These are phyloP conservation scores for Aproaerema taeniolella DNA, from an alignment of 2,888 invertebrate species.

Conservation along the genomic window DNA sequence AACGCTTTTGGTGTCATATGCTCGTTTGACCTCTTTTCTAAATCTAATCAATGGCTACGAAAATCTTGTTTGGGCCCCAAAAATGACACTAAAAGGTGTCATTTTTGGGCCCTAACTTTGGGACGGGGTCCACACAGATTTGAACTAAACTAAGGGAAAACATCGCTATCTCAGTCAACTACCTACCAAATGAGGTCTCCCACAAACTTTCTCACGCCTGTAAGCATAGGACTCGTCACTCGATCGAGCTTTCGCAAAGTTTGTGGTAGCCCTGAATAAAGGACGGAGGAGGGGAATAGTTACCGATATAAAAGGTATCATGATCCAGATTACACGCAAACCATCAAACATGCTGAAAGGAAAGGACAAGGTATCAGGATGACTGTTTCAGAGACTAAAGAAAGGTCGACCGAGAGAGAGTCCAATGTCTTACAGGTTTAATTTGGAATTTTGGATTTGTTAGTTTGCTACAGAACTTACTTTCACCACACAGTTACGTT, in stretches of 20 bases:
- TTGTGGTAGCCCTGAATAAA: conserved; percentile 54
- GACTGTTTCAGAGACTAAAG: conserved; percentile 12
- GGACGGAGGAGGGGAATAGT: conserved; percentile 45
- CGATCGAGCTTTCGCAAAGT: conserved; percentile 50
- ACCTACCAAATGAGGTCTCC: conserved; percentile 39
- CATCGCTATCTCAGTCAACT: not conserved
- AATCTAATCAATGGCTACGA: no score
- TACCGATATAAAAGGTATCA: conserved; percentile 60
- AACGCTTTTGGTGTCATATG: no score
- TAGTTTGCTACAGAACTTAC: no score
- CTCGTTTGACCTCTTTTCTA: no score
- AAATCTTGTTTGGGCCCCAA: no score
- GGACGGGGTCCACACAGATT: no score
- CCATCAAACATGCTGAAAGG: conserved; percentile 73
- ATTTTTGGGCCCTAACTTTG: no score
- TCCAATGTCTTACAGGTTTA: conserved; percentile 51
- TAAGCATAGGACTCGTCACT: conserved; percentile 56
- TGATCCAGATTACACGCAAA: conserved; percentile 73
- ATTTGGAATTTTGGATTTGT: conserved; percentile 56
- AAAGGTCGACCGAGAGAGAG: conserved; percentile 52
- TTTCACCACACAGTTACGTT: no score
- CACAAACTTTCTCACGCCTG: conserved; percentile 51
- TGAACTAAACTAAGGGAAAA: no score
- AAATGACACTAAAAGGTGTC: no score
- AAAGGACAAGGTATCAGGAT: conserved; percentile 31